Conservation (phyloP, 1,140 invertebrate species). For the Zelostemma sp. region DNA sequence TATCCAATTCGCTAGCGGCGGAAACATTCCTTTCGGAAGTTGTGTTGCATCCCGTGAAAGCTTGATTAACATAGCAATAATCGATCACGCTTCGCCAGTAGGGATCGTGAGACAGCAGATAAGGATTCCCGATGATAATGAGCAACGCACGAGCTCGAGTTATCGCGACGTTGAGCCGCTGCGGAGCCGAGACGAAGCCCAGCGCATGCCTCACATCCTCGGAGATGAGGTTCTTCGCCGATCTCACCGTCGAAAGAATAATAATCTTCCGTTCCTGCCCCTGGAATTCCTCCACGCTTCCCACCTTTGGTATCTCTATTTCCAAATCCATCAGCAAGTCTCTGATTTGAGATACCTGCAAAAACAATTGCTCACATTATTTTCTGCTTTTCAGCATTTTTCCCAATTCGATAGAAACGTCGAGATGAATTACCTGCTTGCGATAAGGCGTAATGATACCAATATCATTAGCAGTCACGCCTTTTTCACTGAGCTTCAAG, state of each 20-base stretch:
- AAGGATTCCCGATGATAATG: constrained; percentile 87
- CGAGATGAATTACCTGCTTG: constrained; percentile 77
- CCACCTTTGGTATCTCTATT: constrained; percentile 83
- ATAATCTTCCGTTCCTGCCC: constrained; percentile 91
- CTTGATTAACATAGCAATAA: constrained; percentile 65
- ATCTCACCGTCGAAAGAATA: constrained; percentile 88
- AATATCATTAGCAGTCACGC: constrained; percentile 79
- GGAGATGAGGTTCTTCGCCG: constrained; percentile 66
- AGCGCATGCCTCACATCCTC: constrained; percentile 75
- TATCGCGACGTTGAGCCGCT: constrained; percentile 89
- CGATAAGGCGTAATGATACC: constrained; percentile 95
- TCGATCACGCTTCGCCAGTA: constrained; percentile 80
- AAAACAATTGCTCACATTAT: constrained; percentile 22
- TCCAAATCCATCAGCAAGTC: constrained; percentile 77
- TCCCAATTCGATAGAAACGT: constrained; percentile 2
- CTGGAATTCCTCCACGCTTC: constrained; percentile 96
- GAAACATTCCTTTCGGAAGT: neutral
- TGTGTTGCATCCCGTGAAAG: constrained; percentile 58
- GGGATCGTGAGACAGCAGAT: constrained; percentile 77
- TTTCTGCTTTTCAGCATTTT: neutral
- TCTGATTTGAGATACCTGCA: constrained; percentile 81
- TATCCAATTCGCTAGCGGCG: too few relatives aligned
- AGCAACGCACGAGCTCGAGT: constrained; percentile 85
- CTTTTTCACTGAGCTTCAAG: constrained; percentile 75
- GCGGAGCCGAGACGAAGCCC: constrained; percentile 82